Evolutionary conservation across 2,797 vertebrate genomes (phyloP), one percentile per base, ranked within the genome.

Genomic region (Cyclopterus lumpus): DNA sequence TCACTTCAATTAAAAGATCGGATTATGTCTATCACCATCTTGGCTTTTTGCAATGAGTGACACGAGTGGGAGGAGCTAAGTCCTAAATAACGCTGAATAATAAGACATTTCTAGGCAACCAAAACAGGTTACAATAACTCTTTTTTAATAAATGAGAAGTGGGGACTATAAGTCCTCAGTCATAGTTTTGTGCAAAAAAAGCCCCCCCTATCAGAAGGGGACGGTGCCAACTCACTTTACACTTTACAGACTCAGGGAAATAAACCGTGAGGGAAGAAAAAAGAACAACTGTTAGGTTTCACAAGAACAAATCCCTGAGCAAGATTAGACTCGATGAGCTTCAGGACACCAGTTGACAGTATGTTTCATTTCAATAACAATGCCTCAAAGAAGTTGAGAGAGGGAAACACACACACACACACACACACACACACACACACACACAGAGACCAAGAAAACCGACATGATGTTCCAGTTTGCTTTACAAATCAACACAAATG

Each of bases 281-380:
- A 42, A 73, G 66, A 79, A 67, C 79, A 86, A 89, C 81, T 88
- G 85, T 77, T 89, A 83, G n/a, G 1, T 84, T 83, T 88, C 77
- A 68, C 60, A 38, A 78, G 77, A 64, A 79, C 71, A 86, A 80
- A 81, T 88, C 85, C 82, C 87, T 7, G 62, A 81, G 65, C 67
- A 60, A 4, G 70, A 86, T 62, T 28, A 55, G 73, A 81, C 28
- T 32, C 75, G 85, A 88, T 84, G 84, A 89, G 88, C 83, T 85
- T 55, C 75, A 88, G 74, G 83, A 84, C 83, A 87, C 78, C 53
- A 38, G 66, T 63, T 81, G 77, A 85, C 79, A 77, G 86, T 79
- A 79, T 80, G 63, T 86, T 86, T 92, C 34, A 80, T 88, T 88
- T 92, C 75, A 86, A 79, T 80, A 86, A 84, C 79, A 88, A 83